These are phyloP conservation scores for Falcunculus frontatus DNA, from an alignment of 2,113 vertebrate genomes.

Conservation along the genomic window DNA sequence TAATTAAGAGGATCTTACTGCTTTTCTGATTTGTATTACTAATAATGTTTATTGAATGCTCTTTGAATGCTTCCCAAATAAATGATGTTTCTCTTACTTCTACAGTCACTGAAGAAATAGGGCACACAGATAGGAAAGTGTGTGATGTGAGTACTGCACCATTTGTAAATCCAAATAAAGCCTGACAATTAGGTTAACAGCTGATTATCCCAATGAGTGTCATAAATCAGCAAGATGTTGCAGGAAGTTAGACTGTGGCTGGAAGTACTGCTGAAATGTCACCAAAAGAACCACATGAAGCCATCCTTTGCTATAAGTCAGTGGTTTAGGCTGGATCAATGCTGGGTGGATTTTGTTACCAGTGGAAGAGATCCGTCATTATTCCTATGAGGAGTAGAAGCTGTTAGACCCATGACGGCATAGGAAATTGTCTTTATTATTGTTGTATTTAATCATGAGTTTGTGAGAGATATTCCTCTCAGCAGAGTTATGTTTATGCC, in stretches of 20 bases:
- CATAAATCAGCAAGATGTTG: background rate
- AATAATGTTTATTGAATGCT: background rate
- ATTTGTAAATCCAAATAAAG: background rate
- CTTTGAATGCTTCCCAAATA: background rate
- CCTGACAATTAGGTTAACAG: background rate
- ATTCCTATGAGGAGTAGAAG: background rate
- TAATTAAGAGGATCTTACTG: constrained; percentile 15
- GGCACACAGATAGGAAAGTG: background rate
- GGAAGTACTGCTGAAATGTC: background rate
- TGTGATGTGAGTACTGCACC: background rate
- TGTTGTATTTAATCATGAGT: background rate
- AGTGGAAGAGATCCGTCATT: background rate
- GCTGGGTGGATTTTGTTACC: background rate
- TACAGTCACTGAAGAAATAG: background rate
- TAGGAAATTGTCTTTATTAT: background rate
- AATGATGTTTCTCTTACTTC: background rate
- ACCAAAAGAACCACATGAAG: background rate
- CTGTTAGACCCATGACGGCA: background rate
- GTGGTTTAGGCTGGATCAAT: background rate
- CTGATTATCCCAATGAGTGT: background rate
- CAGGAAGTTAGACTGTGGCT: background rate
- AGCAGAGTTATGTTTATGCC: background rate
- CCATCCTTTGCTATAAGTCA: background rate
- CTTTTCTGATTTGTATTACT: background rate
- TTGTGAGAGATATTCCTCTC: background rate